Base-by-base conservation (phyloP, 2,113 vertebrate species). In the Urocitellus parryii region DNA sequence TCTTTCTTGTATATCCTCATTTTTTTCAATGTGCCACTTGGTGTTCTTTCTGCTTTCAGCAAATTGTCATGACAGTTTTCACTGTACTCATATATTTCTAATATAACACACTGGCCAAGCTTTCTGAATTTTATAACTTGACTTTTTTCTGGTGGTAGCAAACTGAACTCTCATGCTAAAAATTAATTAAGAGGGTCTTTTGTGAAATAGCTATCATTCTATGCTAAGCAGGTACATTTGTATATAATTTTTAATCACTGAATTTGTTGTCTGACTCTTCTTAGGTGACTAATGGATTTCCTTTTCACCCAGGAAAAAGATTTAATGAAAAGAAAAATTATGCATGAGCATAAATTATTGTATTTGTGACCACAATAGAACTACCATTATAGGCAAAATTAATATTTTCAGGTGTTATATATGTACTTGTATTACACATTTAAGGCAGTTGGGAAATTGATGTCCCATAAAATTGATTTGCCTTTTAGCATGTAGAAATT, bases 401-500 rank as follows among this genome's bases (percentile, higher is more conserved):
- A 73, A 96, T 18, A 22, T 8, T 88, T 86, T 39, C 37, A 81
- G 17, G 3, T 72, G 39, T 48, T 96, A 24, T 67, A 79, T 84
- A 76, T 27, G 4, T 96, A 65, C 80, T 93, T 92, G 91, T 63
- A 78, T 92, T 90, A 90, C 13, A 78, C 68, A 86, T 56, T 89
- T 84, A 88, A 72, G 45, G 22, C 22, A 58, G 39, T 67, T 67
- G 14, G 51, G 39, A 51, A 81, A 86, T 68, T 83, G 51, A 27
- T 93, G 27, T 89, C 13, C 37, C 34, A 72, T 73, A 51, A 82
- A 86, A 58, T 63, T 42, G n/a, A 53, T 84, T 93, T 88, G 18
- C 18, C 74, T 88, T 96, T 96, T 82, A 90, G 18, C n/a, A 39
- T 80, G 45, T 73, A 89, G 65, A 90, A 96, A 82, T 58, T 79